Conservation (phyloP, 2,113 vertebrate species). For the Galeopterus variegatus region DNA sequence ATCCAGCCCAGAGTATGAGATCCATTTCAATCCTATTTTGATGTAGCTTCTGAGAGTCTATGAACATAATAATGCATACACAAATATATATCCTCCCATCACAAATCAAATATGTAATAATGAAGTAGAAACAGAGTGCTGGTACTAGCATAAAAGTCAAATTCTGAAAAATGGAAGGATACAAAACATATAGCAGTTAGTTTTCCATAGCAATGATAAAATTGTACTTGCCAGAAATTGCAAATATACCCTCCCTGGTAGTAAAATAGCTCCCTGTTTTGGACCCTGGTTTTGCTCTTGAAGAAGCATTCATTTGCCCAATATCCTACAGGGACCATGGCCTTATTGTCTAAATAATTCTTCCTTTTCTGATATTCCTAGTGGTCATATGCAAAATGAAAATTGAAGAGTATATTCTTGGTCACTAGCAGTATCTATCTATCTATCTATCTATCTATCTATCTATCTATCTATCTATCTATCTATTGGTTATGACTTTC, state of each 20-base stretch:
- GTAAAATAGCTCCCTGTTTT: not conserved
- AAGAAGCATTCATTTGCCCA: not conserved
- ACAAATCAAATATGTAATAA: not conserved
- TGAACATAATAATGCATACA: not conserved
- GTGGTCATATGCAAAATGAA: not conserved
- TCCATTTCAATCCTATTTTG: not conserved
- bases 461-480: no score
- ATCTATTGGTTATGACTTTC: no score
- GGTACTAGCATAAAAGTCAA: not conserved
- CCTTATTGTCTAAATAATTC: not conserved
- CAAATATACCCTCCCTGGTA: not conserved
- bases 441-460: no score
- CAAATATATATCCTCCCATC: not conserved
- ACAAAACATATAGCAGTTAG: not conserved
- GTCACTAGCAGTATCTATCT: accelerated
- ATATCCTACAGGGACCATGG: not conserved
- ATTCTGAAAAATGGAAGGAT: not conserved
- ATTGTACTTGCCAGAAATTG: not conserved
- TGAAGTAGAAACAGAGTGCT: not conserved
- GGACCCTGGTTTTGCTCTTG: not conserved
- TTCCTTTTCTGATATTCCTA: not conserved
- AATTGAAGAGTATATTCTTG: not conserved
- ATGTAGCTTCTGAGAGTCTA: not conserved
- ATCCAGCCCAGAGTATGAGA: not conserved
- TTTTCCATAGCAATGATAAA: not conserved